These are phyloP conservation scores for Resseliella maxima DNA, from an alignment of 2,888 invertebrate genomes.

Conservation along the genomic window DNA sequence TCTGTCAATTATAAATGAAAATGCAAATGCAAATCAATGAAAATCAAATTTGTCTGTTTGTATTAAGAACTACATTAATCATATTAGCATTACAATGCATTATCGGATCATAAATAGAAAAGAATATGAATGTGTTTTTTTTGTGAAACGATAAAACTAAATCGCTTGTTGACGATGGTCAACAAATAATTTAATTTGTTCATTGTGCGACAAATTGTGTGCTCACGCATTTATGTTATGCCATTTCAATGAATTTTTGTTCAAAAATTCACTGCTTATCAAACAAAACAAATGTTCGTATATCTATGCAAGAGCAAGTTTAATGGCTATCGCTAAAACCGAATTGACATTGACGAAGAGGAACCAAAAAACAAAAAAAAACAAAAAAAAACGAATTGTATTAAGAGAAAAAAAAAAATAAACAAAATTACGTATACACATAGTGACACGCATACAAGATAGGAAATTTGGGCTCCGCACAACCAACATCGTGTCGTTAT, in stretches of 20 bases:
- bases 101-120: not conserved
- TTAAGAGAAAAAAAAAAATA: not conserved
- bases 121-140: not conserved
- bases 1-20: conserved; percentile 42
- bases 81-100: not conserved
- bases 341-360: not conserved
- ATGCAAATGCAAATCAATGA: conserved; percentile 23
- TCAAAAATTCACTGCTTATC: too few relatives aligned
- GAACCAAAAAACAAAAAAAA: too few relatives aligned
- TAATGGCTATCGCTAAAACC: not conserved
- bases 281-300: too few relatives aligned
- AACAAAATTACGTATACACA: not conserved
- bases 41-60: conserved; percentile 18
- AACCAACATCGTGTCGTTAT: not conserved
- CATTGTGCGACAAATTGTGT: not conserved
- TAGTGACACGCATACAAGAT: too few relatives aligned
- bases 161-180: not conserved
- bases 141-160: not conserved
- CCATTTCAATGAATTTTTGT: not conserved
- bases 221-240: not conserved
- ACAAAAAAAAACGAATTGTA: not conserved
- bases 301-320: not conserved
- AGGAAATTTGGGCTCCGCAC: not conserved
- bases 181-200: not conserved
- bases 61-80: conserved; percentile 31